A percentile compares a stretch with the other conserved stretches of the same genome.
Evolutionary conservation across 2,888 invertebrate genomes (phyloP).

Genomic region (Leucophenga maculata): DNA sequence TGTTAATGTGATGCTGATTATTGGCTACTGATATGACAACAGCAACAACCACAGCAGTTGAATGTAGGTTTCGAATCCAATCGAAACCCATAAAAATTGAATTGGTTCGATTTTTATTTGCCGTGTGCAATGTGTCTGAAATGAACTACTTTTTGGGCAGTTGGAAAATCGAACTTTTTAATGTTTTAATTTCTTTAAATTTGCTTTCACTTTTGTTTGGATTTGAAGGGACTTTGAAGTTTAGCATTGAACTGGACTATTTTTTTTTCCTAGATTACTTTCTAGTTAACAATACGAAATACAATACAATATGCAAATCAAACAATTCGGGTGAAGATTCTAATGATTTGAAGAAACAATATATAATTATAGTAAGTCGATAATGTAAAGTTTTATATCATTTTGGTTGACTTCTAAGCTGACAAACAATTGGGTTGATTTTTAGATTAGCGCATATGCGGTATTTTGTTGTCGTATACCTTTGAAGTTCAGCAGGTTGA

Average conservation of each 20-base stretch:
- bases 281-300: too few species aligned
- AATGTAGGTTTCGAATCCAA: neutral
- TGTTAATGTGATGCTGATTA: neutral
- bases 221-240: neutral
- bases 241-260: neutral
- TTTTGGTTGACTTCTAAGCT: neutral
- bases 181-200: constrained; percentile 62
- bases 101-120: constrained; percentile 7
- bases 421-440: neutral
- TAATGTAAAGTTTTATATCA: neutral
- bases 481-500: too few species aligned
- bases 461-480: too few species aligned
- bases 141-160: constrained; percentile 9
- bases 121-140: neutral
- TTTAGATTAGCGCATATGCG: too few species aligned
- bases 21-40: neutral
- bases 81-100: constrained; percentile 41
- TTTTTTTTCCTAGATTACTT: too few species aligned
- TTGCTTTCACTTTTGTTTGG: constrained; percentile 63
- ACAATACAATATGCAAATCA: too few species aligned
- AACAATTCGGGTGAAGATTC: too few species aligned
- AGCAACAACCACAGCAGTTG: too few species aligned
- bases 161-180: neutral
- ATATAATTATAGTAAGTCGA: neutral
- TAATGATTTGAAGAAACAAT: too few species aligned